These are phyloP conservation scores for Scaptomyza reducta DNA, from an alignment of 2,888 invertebrate species.

Conservation along the genomic window DNA sequence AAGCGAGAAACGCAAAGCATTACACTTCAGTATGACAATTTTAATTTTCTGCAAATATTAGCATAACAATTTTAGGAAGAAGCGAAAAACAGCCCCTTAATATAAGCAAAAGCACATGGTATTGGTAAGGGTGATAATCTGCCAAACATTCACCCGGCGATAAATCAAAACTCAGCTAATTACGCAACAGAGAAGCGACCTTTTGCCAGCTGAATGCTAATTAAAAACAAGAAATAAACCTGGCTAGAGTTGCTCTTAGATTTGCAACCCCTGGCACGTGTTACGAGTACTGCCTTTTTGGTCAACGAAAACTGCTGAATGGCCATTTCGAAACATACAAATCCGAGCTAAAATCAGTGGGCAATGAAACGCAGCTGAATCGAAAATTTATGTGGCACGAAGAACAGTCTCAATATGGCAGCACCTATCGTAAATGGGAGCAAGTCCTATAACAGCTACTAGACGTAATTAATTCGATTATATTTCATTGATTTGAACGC, in stretches of 20 bases:
- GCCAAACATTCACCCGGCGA: constrained; percentile 55
- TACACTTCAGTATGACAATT: constrained; percentile 50
- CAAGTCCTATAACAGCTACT: constrained; percentile 28
- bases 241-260: constrained; percentile 43
- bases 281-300: constrained; percentile 24
- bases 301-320: constrained; percentile 30
- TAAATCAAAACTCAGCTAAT: constrained; percentile 81
- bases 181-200: constrained; percentile 78
- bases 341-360: constrained; percentile 58
- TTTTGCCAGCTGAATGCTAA: constrained; percentile 75
- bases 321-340: constrained; percentile 76
- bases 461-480: constrained; percentile 84
- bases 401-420: constrained; percentile 39
- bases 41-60: constrained; percentile 74
- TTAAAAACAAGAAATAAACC: constrained; percentile 61
- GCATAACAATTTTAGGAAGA: constrained; percentile 45
- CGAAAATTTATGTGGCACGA: constrained; percentile 73
- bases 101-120: constrained; percentile 49
- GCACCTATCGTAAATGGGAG: constrained; percentile 34
- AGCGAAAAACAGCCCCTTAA: neutral
- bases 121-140: constrained; percentile 40
- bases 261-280: constrained; percentile 37
- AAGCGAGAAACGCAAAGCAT: constrained; percentile 32
- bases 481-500: constrained; percentile 83
- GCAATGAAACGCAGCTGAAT: constrained; percentile 73